A percentile compares a stretch with the other conserved stretches of the same genome.
phyloP scores from a whole-genome alignment of 2,797 vertebrate genomes.

The Spatula clypeata region DNA sequence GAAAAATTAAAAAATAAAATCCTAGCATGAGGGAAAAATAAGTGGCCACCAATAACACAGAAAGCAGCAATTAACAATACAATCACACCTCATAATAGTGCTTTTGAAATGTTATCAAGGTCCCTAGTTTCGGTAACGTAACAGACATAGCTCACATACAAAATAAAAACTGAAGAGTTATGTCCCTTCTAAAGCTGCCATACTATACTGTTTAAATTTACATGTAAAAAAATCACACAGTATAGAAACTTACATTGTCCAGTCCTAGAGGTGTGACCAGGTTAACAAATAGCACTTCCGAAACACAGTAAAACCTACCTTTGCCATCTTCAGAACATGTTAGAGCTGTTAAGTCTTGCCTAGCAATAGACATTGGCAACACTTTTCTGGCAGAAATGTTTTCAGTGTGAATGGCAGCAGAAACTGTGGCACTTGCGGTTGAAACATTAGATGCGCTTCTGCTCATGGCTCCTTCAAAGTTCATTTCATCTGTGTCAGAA shows the following conservation, averaged over 20 bases:
- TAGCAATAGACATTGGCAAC: constrained; percentile 93
- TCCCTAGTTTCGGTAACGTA: neutral
- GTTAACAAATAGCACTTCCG: neutral
- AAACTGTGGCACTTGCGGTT: constrained; percentile 90
- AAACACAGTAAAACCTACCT: constrained; percentile 86
- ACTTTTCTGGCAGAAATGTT: constrained; percentile 89
- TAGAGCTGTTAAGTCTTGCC: constrained; percentile 81
- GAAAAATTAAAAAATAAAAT: neutral
- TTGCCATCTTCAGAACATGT: constrained; percentile 80
- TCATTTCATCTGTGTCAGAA: constrained; percentile 89
- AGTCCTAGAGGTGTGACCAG: neutral
- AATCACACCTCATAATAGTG: neutral
- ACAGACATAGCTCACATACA: neutral
- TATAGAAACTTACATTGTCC: neutral
- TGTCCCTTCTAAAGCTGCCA: neutral
- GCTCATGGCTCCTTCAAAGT: constrained; percentile 73
- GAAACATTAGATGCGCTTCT: constrained; percentile 86
- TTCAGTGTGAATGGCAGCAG: constrained; percentile 82
- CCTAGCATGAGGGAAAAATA: neutral
- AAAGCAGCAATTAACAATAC: neutral
- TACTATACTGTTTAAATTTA: neutral
- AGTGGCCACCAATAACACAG: accelerated
- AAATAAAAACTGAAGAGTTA: neutral
- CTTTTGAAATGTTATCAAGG: neutral
- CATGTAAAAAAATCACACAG: neutral